Percentiles rank a stretch among this genome's conserved stretches.
These are phyloP conservation scores for Hypothenemus hampei DNA, from an alignment of 1,140 invertebrate genomes.

Conservation along the genomic window DNA sequence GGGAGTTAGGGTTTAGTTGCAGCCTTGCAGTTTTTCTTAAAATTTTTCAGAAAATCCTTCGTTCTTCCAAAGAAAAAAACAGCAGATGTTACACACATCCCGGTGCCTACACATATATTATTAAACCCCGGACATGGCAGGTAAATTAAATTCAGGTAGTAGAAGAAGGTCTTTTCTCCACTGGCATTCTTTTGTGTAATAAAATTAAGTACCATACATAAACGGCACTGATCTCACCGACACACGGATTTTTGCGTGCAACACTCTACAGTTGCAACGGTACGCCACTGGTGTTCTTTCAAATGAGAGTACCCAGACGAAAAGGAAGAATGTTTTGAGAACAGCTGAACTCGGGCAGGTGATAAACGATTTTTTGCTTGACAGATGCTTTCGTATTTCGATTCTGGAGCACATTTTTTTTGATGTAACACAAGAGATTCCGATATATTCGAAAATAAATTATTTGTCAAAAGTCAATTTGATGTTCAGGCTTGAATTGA, in stretches of 20 bases:
- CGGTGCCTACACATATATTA: neutral
- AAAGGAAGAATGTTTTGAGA: slow-evolving; percentile 23
- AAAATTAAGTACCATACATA: slow-evolving; percentile 13
- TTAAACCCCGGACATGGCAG: too few species aligned
- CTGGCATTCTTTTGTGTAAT: slow-evolving; percentile 20
- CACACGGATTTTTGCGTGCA: too few species aligned
- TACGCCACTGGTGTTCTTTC: slow-evolving; percentile 11
- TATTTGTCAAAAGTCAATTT: too few species aligned
- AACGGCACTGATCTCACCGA: slow-evolving; percentile 1
- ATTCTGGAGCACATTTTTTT: neutral
- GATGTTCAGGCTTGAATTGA: too few species aligned
- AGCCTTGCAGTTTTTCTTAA: neutral
- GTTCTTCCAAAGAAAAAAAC: neutral
- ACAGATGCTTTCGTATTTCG: slow-evolving; percentile 19
- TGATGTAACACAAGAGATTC: neutral
- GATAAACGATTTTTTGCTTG: slow-evolving; percentile 21
- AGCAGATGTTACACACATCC: slow-evolving; percentile 14
- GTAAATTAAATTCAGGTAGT: slow-evolving; percentile 24
- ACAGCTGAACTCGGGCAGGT: slow-evolving; percentile 25
- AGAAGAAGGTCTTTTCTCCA: slow-evolving; percentile 7
- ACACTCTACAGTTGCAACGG: neutral
- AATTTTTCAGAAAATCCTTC: neutral
- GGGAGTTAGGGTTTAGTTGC: too few species aligned
- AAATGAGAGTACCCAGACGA: slow-evolving; percentile 10
- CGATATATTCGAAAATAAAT: neutral